Conservation (phyloP, 2,113 vertebrate genomes). For the Oreotrochilus melanogaster region DNA sequence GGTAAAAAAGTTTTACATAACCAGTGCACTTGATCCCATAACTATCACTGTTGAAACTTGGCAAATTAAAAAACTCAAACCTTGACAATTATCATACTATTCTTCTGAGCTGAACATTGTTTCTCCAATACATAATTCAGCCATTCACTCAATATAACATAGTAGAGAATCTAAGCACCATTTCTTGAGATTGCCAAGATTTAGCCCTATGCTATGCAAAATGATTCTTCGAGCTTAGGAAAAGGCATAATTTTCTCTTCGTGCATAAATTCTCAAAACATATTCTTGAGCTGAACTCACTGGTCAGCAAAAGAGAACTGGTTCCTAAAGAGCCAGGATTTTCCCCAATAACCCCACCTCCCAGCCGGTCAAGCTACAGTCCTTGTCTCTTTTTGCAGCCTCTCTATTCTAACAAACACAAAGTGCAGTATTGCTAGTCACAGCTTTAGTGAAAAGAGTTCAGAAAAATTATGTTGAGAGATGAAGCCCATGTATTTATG, state of each 20-base stretch:
- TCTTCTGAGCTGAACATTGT: background rate
- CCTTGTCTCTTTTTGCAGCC: background rate
- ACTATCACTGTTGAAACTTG: background rate
- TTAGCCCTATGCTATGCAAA: background rate
- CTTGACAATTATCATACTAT: background rate
- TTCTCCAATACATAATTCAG: too few species aligned
- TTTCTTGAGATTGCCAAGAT: background rate
- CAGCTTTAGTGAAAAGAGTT: background rate
- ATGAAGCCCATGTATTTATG: background rate
- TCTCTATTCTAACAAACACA: background rate
- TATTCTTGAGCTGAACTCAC: background rate
- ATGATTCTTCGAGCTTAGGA: background rate
- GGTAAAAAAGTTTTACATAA: background rate
- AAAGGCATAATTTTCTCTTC: background rate
- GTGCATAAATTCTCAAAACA: background rate
- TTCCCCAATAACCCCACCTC: background rate
- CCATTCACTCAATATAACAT: background rate
- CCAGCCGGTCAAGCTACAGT: background rate
- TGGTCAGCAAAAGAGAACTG: background rate
- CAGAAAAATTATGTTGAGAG: background rate
- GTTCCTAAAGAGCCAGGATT: background rate
- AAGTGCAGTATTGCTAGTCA: background rate
- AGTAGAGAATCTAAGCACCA: background rate
- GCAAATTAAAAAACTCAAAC: background rate
- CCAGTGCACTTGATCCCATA: background rate